These are phyloP conservation scores for Ardeotis arabs DNA, from an alignment of 2,113 vertebrate species.

Conservation along the genomic window DNA sequence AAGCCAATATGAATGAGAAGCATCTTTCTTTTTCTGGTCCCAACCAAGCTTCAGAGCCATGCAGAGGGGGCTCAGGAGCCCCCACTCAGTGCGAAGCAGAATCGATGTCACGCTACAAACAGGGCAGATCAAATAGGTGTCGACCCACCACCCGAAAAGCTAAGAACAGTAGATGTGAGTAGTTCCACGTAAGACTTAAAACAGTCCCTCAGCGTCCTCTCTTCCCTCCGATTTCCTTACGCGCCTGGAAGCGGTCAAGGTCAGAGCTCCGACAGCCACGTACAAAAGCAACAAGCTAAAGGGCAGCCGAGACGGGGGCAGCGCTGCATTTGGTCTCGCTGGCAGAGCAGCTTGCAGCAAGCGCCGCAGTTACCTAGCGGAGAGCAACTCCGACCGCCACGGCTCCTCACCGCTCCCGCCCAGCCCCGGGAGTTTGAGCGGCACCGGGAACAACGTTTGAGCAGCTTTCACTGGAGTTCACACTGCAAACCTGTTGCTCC, in stretches of 20 bases:
- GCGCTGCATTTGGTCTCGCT: rapidly evolving
- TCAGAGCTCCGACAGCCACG: not conserved
- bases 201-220: rapidly evolving
- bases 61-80: not conserved
- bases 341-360: too few species aligned
- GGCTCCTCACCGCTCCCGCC: not conserved
- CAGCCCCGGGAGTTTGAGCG: rapidly evolving
- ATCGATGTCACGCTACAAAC: not conserved
- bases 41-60: not conserved
- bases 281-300: not conserved
- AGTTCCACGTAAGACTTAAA: conserved; percentile 1
- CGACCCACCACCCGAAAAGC: conserved; percentile 25
- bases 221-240: not conserved
- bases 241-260: not conserved
- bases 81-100: not conserved
- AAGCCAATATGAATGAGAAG: not conserved
- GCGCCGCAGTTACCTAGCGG: not conserved
- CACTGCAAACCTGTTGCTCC: not conserved
- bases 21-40: not conserved
- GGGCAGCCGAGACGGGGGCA: not conserved
- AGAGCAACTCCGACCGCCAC: rapidly evolving
- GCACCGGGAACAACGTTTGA: too few species aligned
- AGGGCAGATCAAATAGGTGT: not conserved
- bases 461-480: rapidly evolving
- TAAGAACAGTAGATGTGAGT: conserved; percentile 26